phyloP scores from a whole-genome alignment of 2,113 vertebrate genomes.

The Gymnobelideus leadbeateri region DNA sequence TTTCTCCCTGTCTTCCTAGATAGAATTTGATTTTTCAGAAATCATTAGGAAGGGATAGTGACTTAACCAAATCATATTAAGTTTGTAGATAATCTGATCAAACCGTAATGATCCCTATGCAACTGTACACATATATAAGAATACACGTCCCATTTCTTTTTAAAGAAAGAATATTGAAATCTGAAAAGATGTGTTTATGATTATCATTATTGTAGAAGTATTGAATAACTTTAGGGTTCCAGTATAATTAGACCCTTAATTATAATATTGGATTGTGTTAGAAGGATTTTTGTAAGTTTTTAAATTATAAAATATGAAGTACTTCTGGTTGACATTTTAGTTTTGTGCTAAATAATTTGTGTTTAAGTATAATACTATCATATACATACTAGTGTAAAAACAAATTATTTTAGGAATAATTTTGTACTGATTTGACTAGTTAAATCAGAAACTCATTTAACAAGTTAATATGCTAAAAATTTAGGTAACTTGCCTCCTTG shows the following conservation, averaged over 20 bases:
- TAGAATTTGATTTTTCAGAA: conserved; percentile 25
- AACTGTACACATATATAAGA: not conserved
- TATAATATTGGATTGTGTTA: conserved; percentile 36
- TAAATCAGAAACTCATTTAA: conserved; percentile 79
- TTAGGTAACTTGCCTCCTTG: conserved; percentile 74
- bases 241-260: conserved; percentile 46
- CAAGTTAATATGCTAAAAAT: conserved; percentile 80
- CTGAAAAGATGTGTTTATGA: conserved; percentile 26
- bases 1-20: not conserved
- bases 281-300: not conserved
- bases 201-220: not conserved
- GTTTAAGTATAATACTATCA: conserved; percentile 21
- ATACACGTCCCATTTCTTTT: conserved; percentile 13
- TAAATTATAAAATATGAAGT: not conserved
- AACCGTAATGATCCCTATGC: conserved; percentile 6
- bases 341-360: conserved; percentile 23
- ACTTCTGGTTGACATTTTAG: conserved; percentile 51
- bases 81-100: not conserved
- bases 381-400: conserved; percentile 27
- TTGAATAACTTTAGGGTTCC: conserved; percentile 28
- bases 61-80: conserved; percentile 19
- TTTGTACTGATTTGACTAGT: conserved; percentile 54
- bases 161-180: conserved; percentile 25
- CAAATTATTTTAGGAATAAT: not conserved
- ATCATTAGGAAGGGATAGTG: conserved; percentile 37